A percentile compares a stretch with the other conserved stretches of the same genome.
These are phyloP conservation scores for Rhynchonycteris naso DNA, from an alignment of 2,797 vertebrate genomes.

Conservation along the genomic window DNA sequence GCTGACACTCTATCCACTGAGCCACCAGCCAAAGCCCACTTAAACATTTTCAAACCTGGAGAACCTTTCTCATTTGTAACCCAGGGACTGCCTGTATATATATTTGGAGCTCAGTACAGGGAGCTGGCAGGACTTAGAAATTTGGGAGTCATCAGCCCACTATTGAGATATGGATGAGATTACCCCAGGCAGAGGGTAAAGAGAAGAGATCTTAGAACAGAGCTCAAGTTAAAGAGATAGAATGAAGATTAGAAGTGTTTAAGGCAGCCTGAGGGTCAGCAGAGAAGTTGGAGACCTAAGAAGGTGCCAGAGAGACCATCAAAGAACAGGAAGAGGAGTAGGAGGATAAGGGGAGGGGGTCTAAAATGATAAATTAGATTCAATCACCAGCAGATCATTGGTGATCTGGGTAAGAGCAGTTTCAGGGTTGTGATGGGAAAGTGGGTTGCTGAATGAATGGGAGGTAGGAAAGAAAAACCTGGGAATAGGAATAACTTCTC, in stretches of 20 bases:
- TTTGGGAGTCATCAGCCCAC: background rate
- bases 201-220: background rate
- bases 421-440: background rate
- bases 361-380: background rate
- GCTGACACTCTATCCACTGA: too few relatives aligned
- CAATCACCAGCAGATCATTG: background rate
- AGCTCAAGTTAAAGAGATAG: background rate
- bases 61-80: too few relatives aligned
- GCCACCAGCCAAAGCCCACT: too few relatives aligned
- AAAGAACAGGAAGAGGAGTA: background rate
- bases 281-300: background rate
- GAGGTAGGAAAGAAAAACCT: background rate
- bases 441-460: background rate
- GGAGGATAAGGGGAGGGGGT: accelerated
- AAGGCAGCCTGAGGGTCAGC: background rate
- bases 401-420: background rate
- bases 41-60: too few relatives aligned
- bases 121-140: background rate
- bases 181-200: background rate
- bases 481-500: background rate
- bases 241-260: background rate
- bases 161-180: background rate
- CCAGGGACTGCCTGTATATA: background rate
- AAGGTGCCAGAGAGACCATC: background rate
- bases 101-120: background rate